phyloP scores from a whole-genome alignment of 2,888 invertebrate genomes.

The Meta bourneti region DNA sequence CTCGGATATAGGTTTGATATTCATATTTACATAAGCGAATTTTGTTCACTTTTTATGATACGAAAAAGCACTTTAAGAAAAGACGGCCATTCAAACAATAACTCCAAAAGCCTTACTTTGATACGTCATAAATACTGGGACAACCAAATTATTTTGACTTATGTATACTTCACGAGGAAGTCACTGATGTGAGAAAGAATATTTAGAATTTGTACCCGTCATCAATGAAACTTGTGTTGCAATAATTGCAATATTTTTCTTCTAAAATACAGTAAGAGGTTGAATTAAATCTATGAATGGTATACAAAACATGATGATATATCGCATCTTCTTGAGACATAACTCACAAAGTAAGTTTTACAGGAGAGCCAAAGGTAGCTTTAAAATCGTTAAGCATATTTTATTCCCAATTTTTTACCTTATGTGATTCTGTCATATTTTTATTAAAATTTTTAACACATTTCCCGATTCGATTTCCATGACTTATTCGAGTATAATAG shows the following conservation, averaged over 20 bases:
- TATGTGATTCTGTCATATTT: too few species aligned
- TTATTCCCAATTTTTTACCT: too few species aligned
- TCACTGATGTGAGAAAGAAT: background rate
- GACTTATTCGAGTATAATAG: too few species aligned
- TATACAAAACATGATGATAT: background rate
- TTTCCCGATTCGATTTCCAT: too few species aligned
- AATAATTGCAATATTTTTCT: background rate
- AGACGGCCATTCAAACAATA: constrained; percentile 29
- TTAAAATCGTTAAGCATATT: too few species aligned
- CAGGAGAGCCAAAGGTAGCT: too few species aligned
- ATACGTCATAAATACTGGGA: constrained; percentile 43
- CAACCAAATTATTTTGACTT: background rate
- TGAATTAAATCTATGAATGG: background rate
- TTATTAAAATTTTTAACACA: too few species aligned
- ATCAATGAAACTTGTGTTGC: background rate
- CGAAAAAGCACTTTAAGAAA: constrained; percentile 71
- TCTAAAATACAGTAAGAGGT: background rate
- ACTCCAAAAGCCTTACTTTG: constrained; percentile 22
- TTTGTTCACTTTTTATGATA: constrained; percentile 74
- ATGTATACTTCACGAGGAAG: too few species aligned
- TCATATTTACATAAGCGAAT: constrained; percentile 75
- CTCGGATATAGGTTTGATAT: constrained; percentile 73
- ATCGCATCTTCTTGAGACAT: too few species aligned
- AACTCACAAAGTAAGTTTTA: too few species aligned
- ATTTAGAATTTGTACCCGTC: background rate